Evolutionary conservation across 2,888 invertebrate species (phyloP), one percentile per base, ranked within the genome.

Genomic region (Tetramorium bicarinatum): DNA sequence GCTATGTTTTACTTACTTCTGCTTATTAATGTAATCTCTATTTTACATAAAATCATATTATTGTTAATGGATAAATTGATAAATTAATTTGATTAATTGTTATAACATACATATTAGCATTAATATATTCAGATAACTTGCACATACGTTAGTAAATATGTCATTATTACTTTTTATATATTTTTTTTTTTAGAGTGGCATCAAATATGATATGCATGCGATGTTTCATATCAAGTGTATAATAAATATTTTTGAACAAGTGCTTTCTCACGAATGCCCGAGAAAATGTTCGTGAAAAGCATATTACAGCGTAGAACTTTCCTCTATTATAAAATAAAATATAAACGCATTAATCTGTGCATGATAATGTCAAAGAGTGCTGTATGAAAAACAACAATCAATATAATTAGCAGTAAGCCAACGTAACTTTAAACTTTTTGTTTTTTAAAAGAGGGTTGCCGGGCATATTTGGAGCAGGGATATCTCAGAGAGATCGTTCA

Each of bases 61-160:
- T 38, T 25, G 4, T 61, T 13, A 29, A 74, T 59, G 41, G 34
- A 15, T 61, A 44, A 74, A 29, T n/a, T 44, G 2, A 59, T 25
- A 72, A 44, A 49, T 67, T 67, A 49, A 34, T n/a, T 61, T 44
- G 29, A 34, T 59, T 74, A 59, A 74, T 44, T 61, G 25, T 74
- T 59, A 3, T 56, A 29, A 56, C 9, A 3, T 18, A 56, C 9
- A 3, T 18, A 41, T 18, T 41, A 41, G 7, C 25, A 59, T 72
- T 71, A 21, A 15, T 3, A 21, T 52, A 54, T 71, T 54, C 21
- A 18, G 15, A 2, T 21, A 56, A 15, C 21, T 15, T 21, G 21
- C 11, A 34, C n/a, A 4, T 49, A 3, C 13, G 8, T 11, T 38
- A 21, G 8, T 52, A 54, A 54, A 52, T 71, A 21, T 21, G 52